Evolutionary conservation across 1,140 invertebrate genomes (phyloP).

Genomic region (Riptortus pedestris): DNA sequence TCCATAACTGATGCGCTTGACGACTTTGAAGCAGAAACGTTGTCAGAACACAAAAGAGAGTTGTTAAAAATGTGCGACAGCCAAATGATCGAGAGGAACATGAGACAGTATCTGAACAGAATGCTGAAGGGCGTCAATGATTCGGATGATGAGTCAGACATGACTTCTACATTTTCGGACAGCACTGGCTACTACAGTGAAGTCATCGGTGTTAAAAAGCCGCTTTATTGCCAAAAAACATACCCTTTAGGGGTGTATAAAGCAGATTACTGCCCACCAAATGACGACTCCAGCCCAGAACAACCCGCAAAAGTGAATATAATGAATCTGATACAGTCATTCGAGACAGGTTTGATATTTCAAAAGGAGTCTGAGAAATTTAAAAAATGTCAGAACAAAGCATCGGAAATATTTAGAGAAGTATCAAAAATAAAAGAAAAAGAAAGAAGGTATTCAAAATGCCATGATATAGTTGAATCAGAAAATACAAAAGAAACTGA

Average conservation of each 20-base stretch:
- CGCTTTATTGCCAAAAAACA: background rate
- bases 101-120: slow-evolving; percentile 5
- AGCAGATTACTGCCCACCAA: background rate
- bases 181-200: background rate
- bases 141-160: background rate
- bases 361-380: background rate
- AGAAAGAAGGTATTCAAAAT: background rate
- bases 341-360: background rate
- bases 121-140: background rate
- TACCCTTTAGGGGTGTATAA: background rate
- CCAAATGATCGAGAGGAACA: background rate
- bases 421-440: slow-evolving; percentile 1
- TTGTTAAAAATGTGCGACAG: background rate
- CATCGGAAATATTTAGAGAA: slow-evolving; percentile 2
- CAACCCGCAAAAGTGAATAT: slow-evolving; percentile 4
- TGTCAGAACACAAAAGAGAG: background rate
- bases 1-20: background rate
- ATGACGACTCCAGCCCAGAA: background rate
- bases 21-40: slow-evolving; percentile 6
- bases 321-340: slow-evolving; percentile 4
- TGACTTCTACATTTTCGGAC: background rate
- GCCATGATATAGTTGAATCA: background rate
- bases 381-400: background rate
- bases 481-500: background rate
- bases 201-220: slow-evolving; percentile 1